phyloP scores from a whole-genome alignment of 2,797 vertebrate species.

The Pelodytes ibericus region DNA sequence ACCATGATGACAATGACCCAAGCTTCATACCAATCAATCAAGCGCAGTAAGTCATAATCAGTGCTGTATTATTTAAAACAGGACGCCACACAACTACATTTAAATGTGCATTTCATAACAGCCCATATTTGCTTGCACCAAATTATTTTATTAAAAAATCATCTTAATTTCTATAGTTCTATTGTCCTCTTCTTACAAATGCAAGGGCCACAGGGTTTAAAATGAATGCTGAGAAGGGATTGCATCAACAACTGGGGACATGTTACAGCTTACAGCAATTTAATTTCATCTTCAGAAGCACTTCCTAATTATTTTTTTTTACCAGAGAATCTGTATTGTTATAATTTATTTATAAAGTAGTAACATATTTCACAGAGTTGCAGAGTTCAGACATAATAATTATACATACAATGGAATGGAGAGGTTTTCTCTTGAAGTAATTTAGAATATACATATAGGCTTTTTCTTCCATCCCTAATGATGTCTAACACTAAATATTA shows the following conservation, averaged over 20 bases:
- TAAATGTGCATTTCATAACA: slow-evolving; percentile 17
- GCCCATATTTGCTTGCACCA: slow-evolving; percentile 9
- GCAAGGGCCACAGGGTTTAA: background rate
- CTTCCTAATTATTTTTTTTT: background rate
- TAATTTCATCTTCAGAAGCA: background rate
- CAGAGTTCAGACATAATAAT: background rate
- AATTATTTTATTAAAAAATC: slow-evolving; percentile 22
- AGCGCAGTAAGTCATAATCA: slow-evolving; percentile 41
- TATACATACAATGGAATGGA: background rate
- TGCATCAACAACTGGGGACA: background rate
- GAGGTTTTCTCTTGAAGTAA: too few species aligned
- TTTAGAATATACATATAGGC: too few species aligned
- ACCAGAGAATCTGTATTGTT: background rate
- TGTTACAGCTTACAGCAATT: background rate
- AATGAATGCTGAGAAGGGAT: background rate
- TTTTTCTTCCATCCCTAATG: too few species aligned
- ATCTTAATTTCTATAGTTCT: background rate
- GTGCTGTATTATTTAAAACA: slow-evolving; percentile 45
- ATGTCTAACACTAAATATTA: too few species aligned
- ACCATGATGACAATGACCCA: slow-evolving; percentile 48
- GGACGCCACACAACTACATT: slow-evolving; percentile 32
- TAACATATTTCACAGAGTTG: too few species aligned
- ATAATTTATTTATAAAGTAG: background rate
- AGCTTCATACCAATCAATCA: slow-evolving; percentile 44
- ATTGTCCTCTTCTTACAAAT: background rate